Evolutionary conservation across 2,113 vertebrate genomes (phyloP).

Genomic region (Mungos mungo): DNA sequence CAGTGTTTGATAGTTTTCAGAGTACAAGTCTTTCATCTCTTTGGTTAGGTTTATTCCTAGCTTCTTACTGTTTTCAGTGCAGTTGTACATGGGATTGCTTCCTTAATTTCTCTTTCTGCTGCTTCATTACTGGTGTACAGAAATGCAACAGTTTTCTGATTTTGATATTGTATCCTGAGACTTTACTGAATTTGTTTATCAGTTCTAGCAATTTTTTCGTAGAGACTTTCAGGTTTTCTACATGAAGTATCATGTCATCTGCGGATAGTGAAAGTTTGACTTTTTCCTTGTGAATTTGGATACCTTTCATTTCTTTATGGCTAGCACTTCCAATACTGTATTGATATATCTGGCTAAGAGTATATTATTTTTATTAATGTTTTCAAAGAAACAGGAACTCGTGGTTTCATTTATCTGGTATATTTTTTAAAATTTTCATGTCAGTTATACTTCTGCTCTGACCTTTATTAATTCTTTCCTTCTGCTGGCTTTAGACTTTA

Average conservation of each 20-base stretch:
- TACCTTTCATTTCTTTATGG: neutral
- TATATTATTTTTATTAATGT: neutral
- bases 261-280: neutral
- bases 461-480: neutral
- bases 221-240: neutral
- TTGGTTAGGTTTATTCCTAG: neutral
- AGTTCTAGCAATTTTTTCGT: neutral
- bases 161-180: neutral
- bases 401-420: neutral
- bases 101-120: neutral
- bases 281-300: neutral
- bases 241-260: neutral
- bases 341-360: neutral
- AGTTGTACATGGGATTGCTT: neutral
- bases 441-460: neutral
- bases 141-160: neutral
- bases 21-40: neutral
- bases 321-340: neutral
- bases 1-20: neutral
- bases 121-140: neutral
- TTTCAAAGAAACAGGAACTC: neutral
- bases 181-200: neutral
- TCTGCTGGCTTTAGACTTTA: neutral
- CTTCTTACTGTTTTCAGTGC: neutral
- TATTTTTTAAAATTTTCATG: neutral